Evolutionary conservation across 2,888 invertebrate species (phyloP).

Genomic region (Aphidoletes aphidimyza): DNA sequence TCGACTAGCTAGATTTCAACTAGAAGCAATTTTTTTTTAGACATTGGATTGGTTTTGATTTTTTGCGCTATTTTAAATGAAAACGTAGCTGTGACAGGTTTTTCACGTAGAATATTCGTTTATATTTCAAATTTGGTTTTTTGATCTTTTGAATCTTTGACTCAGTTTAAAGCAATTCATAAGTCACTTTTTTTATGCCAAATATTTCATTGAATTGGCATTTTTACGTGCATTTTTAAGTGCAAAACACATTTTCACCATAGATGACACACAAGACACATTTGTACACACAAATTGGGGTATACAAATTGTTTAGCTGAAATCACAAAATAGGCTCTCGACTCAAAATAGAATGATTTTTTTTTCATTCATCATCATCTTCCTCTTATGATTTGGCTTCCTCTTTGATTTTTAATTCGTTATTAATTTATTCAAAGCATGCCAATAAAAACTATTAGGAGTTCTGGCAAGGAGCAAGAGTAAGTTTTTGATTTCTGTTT

Average conservation of each 20-base stretch:
- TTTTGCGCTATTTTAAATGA: background rate
- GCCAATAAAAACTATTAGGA: slow-evolving; percentile 54
- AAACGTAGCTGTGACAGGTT: background rate
- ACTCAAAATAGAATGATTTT: background rate
- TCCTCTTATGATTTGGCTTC: slow-evolving; percentile 5
- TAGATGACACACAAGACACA: too few species aligned
- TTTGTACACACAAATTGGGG: too few species aligned
- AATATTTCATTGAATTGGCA: too few species aligned
- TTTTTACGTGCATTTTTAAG: too few species aligned
- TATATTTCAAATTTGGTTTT: background rate
- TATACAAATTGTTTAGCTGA: background rate
- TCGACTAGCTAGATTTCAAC: background rate
- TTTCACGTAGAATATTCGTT: background rate
- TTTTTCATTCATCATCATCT: background rate
- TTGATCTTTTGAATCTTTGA: background rate
- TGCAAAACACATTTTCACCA: too few species aligned
- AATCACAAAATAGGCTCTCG: background rate
- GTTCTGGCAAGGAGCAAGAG: slow-evolving; percentile 39
- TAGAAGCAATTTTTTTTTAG: background rate
- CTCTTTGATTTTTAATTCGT: slow-evolving; percentile 28
- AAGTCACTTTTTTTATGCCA: too few species aligned
- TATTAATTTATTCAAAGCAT: slow-evolving; percentile 54
- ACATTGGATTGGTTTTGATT: background rate
- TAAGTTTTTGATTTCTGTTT: slow-evolving; percentile 17
- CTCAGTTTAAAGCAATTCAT: background rate